Evolutionary conservation across 2,113 vertebrate genomes (phyloP), one percentile per base, ranked within the genome.

Genomic region (Holacanthus passer): DNA sequence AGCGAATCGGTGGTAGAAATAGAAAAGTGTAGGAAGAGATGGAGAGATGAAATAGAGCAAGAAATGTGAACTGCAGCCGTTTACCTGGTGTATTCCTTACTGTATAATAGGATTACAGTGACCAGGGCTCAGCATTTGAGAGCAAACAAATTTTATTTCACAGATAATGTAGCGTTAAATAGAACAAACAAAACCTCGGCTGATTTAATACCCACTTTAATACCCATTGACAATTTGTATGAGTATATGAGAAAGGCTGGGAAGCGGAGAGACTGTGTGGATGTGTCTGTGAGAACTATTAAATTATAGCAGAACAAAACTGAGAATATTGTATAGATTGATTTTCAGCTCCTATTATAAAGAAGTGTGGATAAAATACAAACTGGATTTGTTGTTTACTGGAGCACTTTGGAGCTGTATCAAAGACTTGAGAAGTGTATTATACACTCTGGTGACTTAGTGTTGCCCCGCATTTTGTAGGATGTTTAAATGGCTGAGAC

Each of bases 81-180:
- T 79, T 35, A 73, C 24, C 75, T 69, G 64, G 55, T 58, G 58
- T 17, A 77, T 47, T 60, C 65, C 39, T 77, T 37, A 24, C 47
- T 79, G 32, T 32, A 10, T 81, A 70, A 73, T 63, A 20, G 43
- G 56, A 85, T 85, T 79, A 56, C 73, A n/a, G 22, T 52, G 56
- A 82, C 74, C 74, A 41, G 55, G 32, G 37, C 63, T 56, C 31
- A 14, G 27, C 50, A 58, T 84, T 76, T 45, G 32, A 37, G 3
- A 35, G 65, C 43, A 76, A 82, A 75, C 64, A 13, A 11, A 55
- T 81, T 84, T 77, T 55, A 50, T 66, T 80, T 71, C 56, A 77
- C 66, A 74, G 80, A 87, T 85, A 89, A 80, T 69, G 67, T 64
- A 29, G 79, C 62, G 53, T 4, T 29, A 78, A 87, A 88, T 68